phyloP scores from a whole-genome alignment of 2,888 invertebrate genomes.

The Sphaeridia pumilis region DNA sequence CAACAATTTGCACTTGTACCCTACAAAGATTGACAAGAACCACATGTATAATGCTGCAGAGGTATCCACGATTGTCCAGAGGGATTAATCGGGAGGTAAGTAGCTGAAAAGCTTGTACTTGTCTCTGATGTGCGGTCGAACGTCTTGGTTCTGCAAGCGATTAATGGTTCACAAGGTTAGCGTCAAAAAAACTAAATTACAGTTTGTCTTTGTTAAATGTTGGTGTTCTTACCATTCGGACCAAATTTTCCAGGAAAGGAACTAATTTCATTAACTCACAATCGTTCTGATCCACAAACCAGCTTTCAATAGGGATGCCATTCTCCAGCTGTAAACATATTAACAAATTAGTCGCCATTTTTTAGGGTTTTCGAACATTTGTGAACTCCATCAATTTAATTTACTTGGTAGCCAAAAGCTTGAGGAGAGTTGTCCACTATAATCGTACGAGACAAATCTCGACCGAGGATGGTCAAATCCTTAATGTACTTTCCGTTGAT shows the following conservation, averaged over 20 bases:
- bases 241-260: slow-evolving; percentile 79
- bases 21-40: too few species aligned
- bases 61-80: too few species aligned
- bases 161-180: neutral
- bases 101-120: slow-evolving; percentile 81
- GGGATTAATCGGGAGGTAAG: slow-evolving; percentile 64
- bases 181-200: neutral
- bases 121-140: slow-evolving; percentile 79
- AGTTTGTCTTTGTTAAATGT: neutral
- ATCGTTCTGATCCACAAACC: slow-evolving; percentile 86
- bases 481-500: slow-evolving; percentile 95
- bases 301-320: slow-evolving; percentile 93
- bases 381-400: slow-evolving; percentile 18
- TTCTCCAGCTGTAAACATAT: slow-evolving; percentile 62
- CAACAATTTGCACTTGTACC: too few species aligned
- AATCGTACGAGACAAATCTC: slow-evolving; percentile 77
- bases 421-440: slow-evolving; percentile 83
- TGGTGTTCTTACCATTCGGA: slow-evolving; percentile 54
- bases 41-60: too few species aligned
- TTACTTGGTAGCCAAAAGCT: slow-evolving; percentile 81
- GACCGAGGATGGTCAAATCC: slow-evolving; percentile 80
- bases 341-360: too few species aligned
- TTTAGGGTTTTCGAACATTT: neutral
- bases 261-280: slow-evolving; percentile 78
- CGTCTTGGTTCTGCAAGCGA: slow-evolving; percentile 68